Base-by-base conservation (phyloP, 92 coral and sea anemone species). In the Plumapathes pennacea region DNA sequence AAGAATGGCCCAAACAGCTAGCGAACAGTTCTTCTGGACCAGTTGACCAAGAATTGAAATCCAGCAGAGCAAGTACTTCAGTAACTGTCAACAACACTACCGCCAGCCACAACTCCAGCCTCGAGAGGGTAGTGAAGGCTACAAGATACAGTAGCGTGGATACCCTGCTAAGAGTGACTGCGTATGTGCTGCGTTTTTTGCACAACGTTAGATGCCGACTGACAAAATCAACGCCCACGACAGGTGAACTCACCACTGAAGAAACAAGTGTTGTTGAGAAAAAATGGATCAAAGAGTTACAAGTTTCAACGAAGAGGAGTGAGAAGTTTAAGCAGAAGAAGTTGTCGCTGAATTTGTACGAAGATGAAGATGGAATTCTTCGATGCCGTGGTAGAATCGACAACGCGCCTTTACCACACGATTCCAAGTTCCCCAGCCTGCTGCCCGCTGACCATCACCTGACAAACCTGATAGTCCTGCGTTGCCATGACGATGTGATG, bases 121-220 rank as follows among this genome's bases (percentile, higher is more conserved):
- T 72, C n/a, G 42, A 58, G 34, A 23, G 46, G 26, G 32, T 76
- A 38, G 23, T 66, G 2, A 37, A 76, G 17, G 59, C 59, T 13
- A 34, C 55, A 8, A 76, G 57, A 47, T 76, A 56, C 61, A 76
- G 83, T 49, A 33, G 28, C 33, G 14, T 76, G 33, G 42, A 34
- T 27, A 59, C 67, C 9, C 53, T 76, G 42, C 52, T 67, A n/a
- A 55, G 84, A 68, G 66, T 60, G 22, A 69, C 78, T 47, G 72
- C 65, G 24, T 69, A 67, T 42, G 77, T 76, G 15, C 17, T 55
- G 28, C 55, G 57, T n/a, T 77, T 77, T 53, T 48, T 59, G 38
- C 48, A 47, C 38, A 74, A 74, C 49, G n/a, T 54, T 10, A 44
- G 48, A 39, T 15, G 46, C 3, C 57, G 51, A 18, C 4, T 23